Evolutionary conservation across 2,113 vertebrate genomes (phyloP).

Genomic region (Fulmarus glacialis): DNA sequence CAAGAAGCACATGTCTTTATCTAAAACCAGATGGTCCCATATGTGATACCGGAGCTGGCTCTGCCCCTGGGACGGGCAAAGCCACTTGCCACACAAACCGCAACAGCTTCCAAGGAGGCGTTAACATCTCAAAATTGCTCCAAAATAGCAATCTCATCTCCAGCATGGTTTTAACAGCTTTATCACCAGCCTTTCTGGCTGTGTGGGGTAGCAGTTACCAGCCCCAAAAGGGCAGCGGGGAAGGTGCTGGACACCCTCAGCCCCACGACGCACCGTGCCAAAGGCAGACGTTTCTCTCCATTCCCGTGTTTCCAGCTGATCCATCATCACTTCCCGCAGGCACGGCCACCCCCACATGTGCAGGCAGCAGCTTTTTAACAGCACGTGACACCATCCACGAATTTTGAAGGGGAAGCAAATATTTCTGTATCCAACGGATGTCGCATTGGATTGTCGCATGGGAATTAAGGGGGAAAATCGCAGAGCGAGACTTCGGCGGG

Average conservation of each 20-base stretch:
- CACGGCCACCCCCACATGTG: neutral
- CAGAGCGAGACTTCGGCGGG: accelerated
- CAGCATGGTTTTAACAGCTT: neutral
- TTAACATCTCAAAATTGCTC: neutral
- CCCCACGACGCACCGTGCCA: neutral
- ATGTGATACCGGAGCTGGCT: neutral
- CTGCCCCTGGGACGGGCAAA: neutral
- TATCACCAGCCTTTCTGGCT: neutral
- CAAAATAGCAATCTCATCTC: neutral
- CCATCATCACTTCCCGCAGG: neutral
- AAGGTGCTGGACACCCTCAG: neutral
- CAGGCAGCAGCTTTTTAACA: neutral
- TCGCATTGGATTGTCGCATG: accelerated
- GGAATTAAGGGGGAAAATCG: neutral
- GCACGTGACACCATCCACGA: neutral
- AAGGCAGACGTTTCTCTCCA: neutral
- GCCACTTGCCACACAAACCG: neutral
- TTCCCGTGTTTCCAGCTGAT: neutral
- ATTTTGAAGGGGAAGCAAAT: slow-evolving; percentile 7
- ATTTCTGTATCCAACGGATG: neutral
- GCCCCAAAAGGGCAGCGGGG: neutral
- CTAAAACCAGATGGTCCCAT: neutral
- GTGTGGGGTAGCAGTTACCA: neutral
- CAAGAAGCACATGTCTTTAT: neutral
- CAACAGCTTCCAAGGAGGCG: neutral